These are phyloP conservation scores for Sinodicranocentrus sp. DNA, from an alignment of 2,888 invertebrate genomes.

Conservation along the genomic window DNA sequence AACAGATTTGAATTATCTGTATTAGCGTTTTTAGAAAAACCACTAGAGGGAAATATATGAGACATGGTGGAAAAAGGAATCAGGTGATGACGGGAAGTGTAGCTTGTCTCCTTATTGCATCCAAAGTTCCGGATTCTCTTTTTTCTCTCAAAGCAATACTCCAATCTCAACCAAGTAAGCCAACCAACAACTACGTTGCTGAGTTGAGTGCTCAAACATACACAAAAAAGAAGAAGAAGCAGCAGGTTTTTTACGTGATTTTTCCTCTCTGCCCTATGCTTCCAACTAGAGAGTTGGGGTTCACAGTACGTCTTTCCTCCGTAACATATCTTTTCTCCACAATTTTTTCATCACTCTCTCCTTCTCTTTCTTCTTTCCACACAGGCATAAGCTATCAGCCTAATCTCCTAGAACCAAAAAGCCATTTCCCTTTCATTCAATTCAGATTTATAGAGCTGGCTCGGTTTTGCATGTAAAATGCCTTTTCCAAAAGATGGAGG, in stretches of 20 bases:
- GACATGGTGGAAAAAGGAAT: conserved; percentile 52
- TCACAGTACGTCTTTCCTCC: background rate
- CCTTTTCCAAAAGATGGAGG: conserved; percentile 4
- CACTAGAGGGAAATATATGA: conserved; percentile 47
- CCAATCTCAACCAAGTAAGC: background rate
- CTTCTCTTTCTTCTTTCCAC: background rate
- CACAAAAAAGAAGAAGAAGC: conserved; percentile 34
- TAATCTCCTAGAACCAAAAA: conserved; percentile 62
- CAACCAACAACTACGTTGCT: conserved; percentile 17
- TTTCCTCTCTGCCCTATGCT: conserved; percentile 32
- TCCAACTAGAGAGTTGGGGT: background rate
- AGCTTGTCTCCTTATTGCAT: conserved; percentile 58
- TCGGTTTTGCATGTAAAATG: conserved; percentile 58
- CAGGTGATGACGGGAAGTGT: conserved; percentile 62
- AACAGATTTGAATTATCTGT: conserved; percentile 35
- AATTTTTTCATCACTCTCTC: conserved; percentile 7
- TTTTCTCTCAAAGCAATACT: conserved; percentile 23
- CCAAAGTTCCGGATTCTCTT: conserved; percentile 39
- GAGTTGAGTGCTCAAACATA: background rate
- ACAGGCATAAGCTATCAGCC: conserved; percentile 39
- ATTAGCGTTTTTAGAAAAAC: background rate
- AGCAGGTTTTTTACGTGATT: conserved; percentile 58
- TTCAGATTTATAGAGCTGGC: conserved; percentile 58
- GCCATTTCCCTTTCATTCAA: conserved; percentile 62
- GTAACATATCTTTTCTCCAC: background rate